These are phyloP conservation scores for Paelopatides confundens DNA, from an alignment of 53 echinoderm and acorn worm genomes.

Conservation along the genomic window DNA sequence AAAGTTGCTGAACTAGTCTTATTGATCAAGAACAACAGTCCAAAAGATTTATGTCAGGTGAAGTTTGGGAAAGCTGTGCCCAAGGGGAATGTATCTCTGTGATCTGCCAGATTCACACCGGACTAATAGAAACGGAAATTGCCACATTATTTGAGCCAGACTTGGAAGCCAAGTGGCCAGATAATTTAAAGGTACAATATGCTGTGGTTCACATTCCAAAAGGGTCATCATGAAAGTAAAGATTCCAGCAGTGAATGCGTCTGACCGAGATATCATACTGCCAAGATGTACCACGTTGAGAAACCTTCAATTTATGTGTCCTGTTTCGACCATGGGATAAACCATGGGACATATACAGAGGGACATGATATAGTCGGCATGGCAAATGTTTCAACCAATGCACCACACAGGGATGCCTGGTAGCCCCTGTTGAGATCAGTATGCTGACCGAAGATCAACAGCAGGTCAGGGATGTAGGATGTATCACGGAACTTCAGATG, in stretches of 20 bases:
- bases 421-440: slow-evolving; percentile 51
- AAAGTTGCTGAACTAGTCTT: not conserved
- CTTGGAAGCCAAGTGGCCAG: not conserved
- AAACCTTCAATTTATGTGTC: not conserved
- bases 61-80: not conserved
- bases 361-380: not conserved
- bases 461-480: not conserved
- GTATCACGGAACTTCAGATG: not conserved
- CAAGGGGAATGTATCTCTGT: not conserved
- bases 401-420: not conserved
- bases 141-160: slow-evolving; percentile 27
- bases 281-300: not conserved
- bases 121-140: not conserved
- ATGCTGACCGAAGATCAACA: slow-evolving; percentile 15
- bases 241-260: no score
- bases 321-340: not conserved
- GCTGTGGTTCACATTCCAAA: no score
- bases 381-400: no score
- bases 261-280: no score
- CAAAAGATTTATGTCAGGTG: not conserved
- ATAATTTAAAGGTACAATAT: not conserved
- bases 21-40: not conserved
- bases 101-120: not conserved
- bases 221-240: no score
- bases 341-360: no score